Evolutionary conservation across 2,888 invertebrate species (phyloP).

Genomic region (Thecophora atra): DNA sequence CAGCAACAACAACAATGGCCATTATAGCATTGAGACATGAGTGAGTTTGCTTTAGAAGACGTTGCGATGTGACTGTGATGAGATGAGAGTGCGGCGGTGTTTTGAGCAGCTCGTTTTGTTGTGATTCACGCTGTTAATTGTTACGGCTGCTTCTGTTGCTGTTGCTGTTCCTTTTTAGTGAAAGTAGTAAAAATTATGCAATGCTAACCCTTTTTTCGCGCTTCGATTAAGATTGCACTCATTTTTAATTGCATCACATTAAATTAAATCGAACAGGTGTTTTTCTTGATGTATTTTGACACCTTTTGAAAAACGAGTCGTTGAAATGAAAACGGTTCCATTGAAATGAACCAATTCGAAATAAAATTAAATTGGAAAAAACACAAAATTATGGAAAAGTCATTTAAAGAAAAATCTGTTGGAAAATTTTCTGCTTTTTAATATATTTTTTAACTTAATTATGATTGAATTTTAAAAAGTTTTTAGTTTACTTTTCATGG

Average conservation of each 20-base stretch:
- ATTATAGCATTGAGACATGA: background rate
- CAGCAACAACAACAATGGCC: background rate
- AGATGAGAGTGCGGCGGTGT: background rate
- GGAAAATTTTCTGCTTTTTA: too few species aligned
- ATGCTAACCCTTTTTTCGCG: constrained; percentile 16
- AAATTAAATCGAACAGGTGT: background rate
- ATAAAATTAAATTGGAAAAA: too few species aligned
- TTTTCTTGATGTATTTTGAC: background rate
- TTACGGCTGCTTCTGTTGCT: background rate
- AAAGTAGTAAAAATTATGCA: constrained; percentile 17
- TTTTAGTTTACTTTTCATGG: too few species aligned
- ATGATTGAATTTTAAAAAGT: too few species aligned
- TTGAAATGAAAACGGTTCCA: background rate
- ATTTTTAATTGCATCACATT: background rate
- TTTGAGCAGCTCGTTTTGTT: background rate
- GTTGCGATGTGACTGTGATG: background rate
- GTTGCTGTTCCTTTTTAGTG: constrained; percentile 13
- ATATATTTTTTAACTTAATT: too few species aligned
- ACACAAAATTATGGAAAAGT: too few species aligned
- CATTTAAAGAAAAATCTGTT: too few species aligned
- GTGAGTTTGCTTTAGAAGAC: background rate
- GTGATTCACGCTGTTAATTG: constrained; percentile 9
- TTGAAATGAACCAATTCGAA: background rate
- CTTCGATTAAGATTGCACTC: constrained; percentile 8
- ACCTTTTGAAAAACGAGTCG: background rate